Evolutionary conservation across 2,888 invertebrate genomes (phyloP), one percentile per base, ranked within the genome.

Genomic region (Epistrophe grossulariae): DNA sequence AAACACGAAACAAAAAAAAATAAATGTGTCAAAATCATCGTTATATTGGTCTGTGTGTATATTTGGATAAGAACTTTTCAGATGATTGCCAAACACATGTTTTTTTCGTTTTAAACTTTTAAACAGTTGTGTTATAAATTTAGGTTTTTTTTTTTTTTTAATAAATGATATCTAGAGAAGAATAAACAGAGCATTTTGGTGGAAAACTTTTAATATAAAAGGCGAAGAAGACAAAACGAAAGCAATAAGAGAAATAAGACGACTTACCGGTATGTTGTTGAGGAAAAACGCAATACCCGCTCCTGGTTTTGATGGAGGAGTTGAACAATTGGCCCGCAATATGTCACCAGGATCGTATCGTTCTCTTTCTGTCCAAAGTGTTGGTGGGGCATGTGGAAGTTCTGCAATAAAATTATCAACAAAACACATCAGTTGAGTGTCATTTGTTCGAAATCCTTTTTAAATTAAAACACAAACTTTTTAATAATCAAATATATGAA

Each of bases 301-400:
- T 45, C 95, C 94, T 5, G 96, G 97, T 89, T 94, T 94, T 5
- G 96, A 95, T 17, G 95, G 95, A 13, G 95, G 94, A 9, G 96
- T 95, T 8, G 95, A 95, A 92, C 97, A 97, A 93, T 96, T 96
- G 62, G 96, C 96, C 80, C 93, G 93, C 84, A 97, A 93, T 45
- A 93, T 93, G 91, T 96, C 96, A 4, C 96, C 96, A 1, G 95
- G 94, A 91, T 95, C 95, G 92, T 96, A 95, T 66, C 95, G 94
- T 80, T 95, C 95, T 79, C 95, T 94, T 89, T 95, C 95, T 17
- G 96, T 94, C 89, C 94, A 94, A 90, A 96, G 94, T 81, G 94
- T 93, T 52, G 96, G 96, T 35, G 94, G 94, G 70, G 92, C 91
- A 78, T 94, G 93, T 24, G 96, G 96, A 84, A 95, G 91, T 88